phyloP scores from a whole-genome alignment of 2,113 vertebrate genomes.

The Otus sunia region DNA sequence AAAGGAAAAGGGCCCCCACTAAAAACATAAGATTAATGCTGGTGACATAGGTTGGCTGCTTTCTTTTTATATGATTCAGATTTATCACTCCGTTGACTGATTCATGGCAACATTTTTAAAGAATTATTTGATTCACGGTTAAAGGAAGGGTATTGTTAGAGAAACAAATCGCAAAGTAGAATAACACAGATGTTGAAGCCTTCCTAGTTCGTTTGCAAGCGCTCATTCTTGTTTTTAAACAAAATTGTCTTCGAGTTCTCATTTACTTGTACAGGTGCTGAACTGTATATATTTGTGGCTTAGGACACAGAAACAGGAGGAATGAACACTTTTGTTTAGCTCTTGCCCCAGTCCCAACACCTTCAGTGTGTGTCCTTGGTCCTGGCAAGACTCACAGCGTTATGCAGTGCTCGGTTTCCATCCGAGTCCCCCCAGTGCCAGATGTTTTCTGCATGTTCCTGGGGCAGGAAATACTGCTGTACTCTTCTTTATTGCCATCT shows the following conservation, averaged over 20 bases:
- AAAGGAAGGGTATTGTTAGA: not conserved
- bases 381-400: not conserved
- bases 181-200: not conserved
- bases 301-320: not conserved
- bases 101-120: slow-evolving; percentile 12
- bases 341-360: not conserved
- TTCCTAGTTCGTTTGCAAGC: not conserved
- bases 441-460: not conserved
- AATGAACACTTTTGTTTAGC: not conserved
- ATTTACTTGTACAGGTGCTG: not conserved
- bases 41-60: not conserved
- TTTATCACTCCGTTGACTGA: slow-evolving; percentile 32
- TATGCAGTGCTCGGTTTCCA: not conserved
- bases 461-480: not conserved
- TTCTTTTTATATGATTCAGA: not conserved
- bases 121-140: slow-evolving; percentile 4
- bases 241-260: not conserved
- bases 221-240: not conserved
- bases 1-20: not conserved
- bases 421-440: not conserved
- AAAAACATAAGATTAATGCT: not conserved
- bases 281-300: not conserved
- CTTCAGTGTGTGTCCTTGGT: not conserved
- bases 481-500: not conserved
- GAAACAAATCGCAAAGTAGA: not conserved